Percentiles rank a stretch among this genome's conserved stretches.
Evolutionary conservation across 2,113 vertebrate species (phyloP).

Genomic region (Scophthalmus maximus): DNA sequence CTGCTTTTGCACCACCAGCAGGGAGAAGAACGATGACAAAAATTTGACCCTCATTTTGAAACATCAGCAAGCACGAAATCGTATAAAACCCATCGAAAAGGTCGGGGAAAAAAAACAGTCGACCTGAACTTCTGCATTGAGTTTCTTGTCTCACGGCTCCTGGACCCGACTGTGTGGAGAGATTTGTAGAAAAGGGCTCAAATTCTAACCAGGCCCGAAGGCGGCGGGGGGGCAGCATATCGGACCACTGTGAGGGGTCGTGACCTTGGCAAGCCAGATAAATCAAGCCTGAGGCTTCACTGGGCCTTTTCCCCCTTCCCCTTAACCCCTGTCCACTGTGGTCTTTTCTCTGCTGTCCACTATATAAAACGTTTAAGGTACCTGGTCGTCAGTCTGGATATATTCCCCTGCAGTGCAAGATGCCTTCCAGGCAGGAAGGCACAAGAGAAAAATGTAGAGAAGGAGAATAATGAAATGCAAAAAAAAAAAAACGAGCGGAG

Average conservation of each 20-base stretch:
- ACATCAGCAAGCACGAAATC: slow-evolving; percentile 13
- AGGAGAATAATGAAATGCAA: neutral
- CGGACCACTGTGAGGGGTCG: slow-evolving; percentile 56
- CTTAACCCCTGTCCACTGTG: slow-evolving; percentile 54
- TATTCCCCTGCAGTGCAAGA: slow-evolving; percentile 43
- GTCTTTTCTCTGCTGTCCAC: slow-evolving; percentile 59
- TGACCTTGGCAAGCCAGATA: slow-evolving; percentile 67
- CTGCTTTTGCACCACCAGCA: neutral
- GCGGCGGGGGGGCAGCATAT: slow-evolving; percentile 54
- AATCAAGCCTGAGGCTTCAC: slow-evolving; percentile 73
- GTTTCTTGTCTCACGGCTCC: slow-evolving; percentile 41
- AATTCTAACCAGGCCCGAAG: slow-evolving; percentile 48
- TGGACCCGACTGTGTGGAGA: slow-evolving; percentile 21
- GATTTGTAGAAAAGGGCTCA: slow-evolving; percentile 37
- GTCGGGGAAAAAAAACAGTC: slow-evolving; percentile 27
- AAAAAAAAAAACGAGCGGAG: slow-evolving; percentile 1
- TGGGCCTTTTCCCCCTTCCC: slow-evolving; percentile 63
- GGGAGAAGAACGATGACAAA: neutral
- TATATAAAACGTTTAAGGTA: slow-evolving; percentile 37
- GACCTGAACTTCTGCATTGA: slow-evolving; percentile 64
- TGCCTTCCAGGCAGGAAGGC: slow-evolving; percentile 51
- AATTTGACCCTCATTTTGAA: neutral
- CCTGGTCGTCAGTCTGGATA: slow-evolving; percentile 59
- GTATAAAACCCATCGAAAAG: slow-evolving; percentile 24
- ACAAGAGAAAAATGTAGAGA: neutral